These are phyloP conservation scores for Accipiter virgatus DNA, from an alignment of 2,113 vertebrate species.

Conservation along the genomic window DNA sequence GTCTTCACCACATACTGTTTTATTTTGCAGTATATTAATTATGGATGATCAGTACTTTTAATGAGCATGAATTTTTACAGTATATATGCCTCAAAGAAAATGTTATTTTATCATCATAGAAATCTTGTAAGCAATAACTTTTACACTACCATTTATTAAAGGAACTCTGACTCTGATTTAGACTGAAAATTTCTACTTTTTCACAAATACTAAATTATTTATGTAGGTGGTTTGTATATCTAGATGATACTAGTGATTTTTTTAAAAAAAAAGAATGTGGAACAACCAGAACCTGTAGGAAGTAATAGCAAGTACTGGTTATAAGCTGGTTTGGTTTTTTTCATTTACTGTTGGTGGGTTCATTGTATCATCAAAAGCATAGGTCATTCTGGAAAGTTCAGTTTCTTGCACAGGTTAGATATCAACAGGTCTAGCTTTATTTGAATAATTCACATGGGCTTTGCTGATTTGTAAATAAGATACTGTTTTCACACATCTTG, in stretches of 20 bases:
- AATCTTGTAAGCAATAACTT: conserved; percentile 30
- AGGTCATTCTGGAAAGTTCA: not conserved
- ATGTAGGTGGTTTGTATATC: not conserved
- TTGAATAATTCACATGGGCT: not conserved
- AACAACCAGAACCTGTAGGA: not conserved
- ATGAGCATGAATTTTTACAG: conserved; percentile 40
- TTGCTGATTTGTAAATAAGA: not conserved
- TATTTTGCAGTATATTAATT: conserved; percentile 33
- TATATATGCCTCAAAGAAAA: not conserved
- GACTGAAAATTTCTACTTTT: not conserved
- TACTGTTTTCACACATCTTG: not conserved
- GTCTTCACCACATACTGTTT: conserved; percentile 3
- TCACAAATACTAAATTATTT: not conserved
- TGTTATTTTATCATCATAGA: not conserved
- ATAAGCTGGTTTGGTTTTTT: not conserved
- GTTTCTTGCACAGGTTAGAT: not conserved
- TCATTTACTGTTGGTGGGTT: not conserved
- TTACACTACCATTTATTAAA: not conserved
- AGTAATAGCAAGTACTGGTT: not conserved
- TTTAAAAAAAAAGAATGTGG: not conserved
- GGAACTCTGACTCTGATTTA: not conserved
- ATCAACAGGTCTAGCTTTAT: not conserved
- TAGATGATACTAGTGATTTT: not conserved
- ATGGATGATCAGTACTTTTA: conserved; percentile 27
- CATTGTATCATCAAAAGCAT: not conserved